Evolutionary conservation across 2,888 invertebrate genomes (phyloP).

Genomic region (Mesorhabditis sp.): DNA sequence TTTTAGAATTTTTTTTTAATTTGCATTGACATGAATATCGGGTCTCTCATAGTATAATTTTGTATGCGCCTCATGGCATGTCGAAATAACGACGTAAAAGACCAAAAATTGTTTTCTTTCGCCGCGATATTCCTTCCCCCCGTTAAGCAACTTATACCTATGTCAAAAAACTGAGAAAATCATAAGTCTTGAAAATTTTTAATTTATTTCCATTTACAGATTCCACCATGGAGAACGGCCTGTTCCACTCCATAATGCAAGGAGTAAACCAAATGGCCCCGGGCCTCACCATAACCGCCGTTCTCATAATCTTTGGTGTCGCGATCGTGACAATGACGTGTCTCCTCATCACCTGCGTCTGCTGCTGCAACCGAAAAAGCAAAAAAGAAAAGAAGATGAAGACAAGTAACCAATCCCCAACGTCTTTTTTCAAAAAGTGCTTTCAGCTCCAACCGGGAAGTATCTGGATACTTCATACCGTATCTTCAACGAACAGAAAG

Average conservation of each 20-base stretch:
- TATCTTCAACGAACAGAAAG: constrained; percentile 47
- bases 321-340: constrained; percentile 18
- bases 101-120: too few species aligned
- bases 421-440: not conserved
- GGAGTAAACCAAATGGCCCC: not conserved
- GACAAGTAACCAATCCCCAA: not conserved
- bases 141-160: too few species aligned
- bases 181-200: too few species aligned
- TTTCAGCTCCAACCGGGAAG: constrained; percentile 34
- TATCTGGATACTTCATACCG: constrained; percentile 42
- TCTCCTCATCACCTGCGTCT: constrained; percentile 25
- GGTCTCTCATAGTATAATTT: too few species aligned
- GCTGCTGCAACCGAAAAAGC: constrained; percentile 30
- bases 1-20: too few species aligned
- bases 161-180: too few species aligned
- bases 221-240: not conserved
- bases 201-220: too few species aligned
- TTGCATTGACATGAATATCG: too few species aligned
- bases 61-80: too few species aligned
- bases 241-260: not conserved
- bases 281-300: not conserved
- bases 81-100: too few species aligned
- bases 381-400: constrained; percentile 16
- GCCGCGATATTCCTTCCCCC: too few species aligned
- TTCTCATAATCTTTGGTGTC: constrained; percentile 12